Conservation (phyloP, 2,888 invertebrate genomes). For the Adineta ricciae region DNA sequence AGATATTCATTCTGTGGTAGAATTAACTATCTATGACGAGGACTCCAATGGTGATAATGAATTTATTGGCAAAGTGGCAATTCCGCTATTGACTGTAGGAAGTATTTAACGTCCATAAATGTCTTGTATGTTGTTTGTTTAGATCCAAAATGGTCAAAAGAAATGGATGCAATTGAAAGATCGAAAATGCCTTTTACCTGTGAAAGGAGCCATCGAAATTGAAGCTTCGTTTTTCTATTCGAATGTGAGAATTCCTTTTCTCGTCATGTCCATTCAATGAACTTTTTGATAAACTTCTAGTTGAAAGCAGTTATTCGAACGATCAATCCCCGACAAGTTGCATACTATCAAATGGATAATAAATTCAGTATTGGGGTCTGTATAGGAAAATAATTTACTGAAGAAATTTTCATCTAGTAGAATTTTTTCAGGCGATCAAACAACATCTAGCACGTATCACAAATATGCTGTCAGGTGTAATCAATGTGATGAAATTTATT, state of each 20-base stretch:
- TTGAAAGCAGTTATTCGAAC: conserved; percentile 79
- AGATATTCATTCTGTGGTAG: conserved; percentile 84
- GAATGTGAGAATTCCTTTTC: conserved; percentile 57
- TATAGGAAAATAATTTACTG: conserved; percentile 16
- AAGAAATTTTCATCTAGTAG: not conserved
- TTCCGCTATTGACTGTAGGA: conserved; percentile 65
- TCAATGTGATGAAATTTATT: conserved; percentile 77
- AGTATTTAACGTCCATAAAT: too few species aligned
- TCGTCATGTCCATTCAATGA: not conserved
- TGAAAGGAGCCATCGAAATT: conserved; percentile 85
- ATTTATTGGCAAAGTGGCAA: conserved; percentile 80
- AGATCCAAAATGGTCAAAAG: conserved; percentile 75
- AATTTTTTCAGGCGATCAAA: conserved; percentile 61
- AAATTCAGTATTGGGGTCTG: conserved; percentile 78
- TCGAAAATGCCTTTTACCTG: conserved; percentile 73
- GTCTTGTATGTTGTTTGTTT: conserved; percentile 33
- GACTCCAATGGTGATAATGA: conserved; percentile 87
- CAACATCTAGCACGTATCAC: conserved; percentile 83
- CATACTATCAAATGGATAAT: conserved; percentile 82
- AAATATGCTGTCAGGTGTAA: conserved; percentile 73
- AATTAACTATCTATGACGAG: conserved; percentile 91
- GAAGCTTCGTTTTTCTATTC: conserved; percentile 88
- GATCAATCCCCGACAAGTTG: conserved; percentile 84
- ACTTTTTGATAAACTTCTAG: conserved; percentile 45
- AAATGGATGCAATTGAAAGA: conserved; percentile 93